Evolutionary conservation across 92 coral and sea anemone species (phyloP).

Genomic region (Scolanthus callimorphus): DNA sequence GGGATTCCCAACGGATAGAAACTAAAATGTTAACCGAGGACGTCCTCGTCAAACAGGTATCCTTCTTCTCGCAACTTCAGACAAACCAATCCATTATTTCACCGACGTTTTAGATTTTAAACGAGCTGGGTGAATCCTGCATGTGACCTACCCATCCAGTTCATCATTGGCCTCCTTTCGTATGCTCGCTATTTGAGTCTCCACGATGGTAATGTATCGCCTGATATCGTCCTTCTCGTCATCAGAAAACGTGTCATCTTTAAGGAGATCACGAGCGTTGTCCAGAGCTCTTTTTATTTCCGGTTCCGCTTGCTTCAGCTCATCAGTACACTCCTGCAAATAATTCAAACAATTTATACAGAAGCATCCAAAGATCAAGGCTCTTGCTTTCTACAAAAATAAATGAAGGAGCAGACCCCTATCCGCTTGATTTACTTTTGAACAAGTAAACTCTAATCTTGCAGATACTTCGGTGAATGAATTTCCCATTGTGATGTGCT

Average conservation of each 20-base stretch:
- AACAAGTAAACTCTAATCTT: no score
- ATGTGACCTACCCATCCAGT: constrained; percentile 21
- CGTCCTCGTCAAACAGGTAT: no score
- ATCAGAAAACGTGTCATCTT: constrained; percentile 36
- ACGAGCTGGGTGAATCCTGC: background rate
- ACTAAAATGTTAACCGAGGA: no score
- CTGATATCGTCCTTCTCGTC: constrained; percentile 31
- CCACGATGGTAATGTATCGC: constrained; percentile 19
- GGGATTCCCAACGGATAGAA: no score
- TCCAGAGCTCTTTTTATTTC: constrained; percentile 38
- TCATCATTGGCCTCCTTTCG: constrained; percentile 27
- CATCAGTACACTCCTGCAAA: constrained; percentile 33
- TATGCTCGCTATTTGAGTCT: constrained; percentile 19
- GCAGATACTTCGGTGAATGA: no score
- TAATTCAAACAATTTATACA: background rate
- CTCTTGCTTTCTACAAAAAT: background rate
- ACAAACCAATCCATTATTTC: no score
- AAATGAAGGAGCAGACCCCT: no score
- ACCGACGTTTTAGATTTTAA: no score
- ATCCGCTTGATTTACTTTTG: no score
- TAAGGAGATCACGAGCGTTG: constrained; percentile 29
- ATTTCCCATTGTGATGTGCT: no score
- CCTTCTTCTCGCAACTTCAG: no score
- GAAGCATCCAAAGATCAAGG: background rate
- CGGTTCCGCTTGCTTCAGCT: constrained; percentile 23